These are phyloP conservation scores for Alces alces DNA, from an alignment of 2,113 vertebrate species.

Conservation along the genomic window DNA sequence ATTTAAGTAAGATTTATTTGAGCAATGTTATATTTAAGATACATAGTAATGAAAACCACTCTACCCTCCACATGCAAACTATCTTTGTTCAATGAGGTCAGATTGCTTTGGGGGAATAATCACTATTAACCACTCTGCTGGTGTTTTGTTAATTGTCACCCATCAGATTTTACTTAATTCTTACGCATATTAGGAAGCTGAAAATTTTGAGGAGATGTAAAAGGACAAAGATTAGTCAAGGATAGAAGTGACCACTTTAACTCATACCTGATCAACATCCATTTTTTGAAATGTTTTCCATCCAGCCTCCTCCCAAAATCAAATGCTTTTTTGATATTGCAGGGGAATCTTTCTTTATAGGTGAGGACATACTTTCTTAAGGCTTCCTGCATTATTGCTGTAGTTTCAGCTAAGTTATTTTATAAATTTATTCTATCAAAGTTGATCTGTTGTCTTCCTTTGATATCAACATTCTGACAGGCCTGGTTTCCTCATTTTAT, in stretches of 20 bases:
- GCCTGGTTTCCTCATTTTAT: not conserved
- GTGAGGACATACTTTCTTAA: not conserved
- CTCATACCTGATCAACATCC: not conserved
- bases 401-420: not conserved
- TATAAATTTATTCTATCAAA: constrained; percentile 20
- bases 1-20: not conserved
- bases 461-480: not conserved
- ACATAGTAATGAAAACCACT: not conserved
- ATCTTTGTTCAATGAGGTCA: constrained; percentile 26
- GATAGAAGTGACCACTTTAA: not conserved
- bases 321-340: not conserved
- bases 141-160: not conserved
- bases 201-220: not conserved
- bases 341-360: not conserved
- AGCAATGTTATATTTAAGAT: not conserved
- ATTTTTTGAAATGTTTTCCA: not conserved
- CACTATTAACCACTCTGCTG: not conserved
- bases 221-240: not conserved
- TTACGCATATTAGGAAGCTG: constrained; percentile 9
- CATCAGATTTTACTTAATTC: constrained; percentile 14
- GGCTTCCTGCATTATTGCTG: not conserved
- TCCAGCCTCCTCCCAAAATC: not conserved
- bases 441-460: not conserved
- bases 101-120: not conserved
- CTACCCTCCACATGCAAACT: not conserved